These are phyloP conservation scores for Parnassius mnemosyne DNA, from an alignment of 2,888 invertebrate species.

Conservation along the genomic window DNA sequence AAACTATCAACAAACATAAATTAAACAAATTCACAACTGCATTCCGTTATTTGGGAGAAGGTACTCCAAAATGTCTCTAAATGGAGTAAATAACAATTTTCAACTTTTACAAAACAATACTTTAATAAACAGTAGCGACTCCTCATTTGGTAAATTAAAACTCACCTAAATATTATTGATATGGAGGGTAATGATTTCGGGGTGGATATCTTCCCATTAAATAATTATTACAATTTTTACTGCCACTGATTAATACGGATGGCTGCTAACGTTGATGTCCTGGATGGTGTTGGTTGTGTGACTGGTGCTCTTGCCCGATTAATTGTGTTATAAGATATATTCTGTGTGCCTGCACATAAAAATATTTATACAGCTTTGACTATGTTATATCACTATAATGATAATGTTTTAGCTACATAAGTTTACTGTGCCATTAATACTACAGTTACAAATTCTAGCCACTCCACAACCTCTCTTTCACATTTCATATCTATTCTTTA, in stretches of 20 bases:
- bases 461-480: too few species aligned
- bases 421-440: too few species aligned
- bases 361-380: neutral
- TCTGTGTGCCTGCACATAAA: constrained; percentile 13
- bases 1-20: too few species aligned
- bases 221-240: constrained; percentile 11
- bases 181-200: constrained; percentile 5
- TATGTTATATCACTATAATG: too few species aligned
- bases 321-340: constrained; percentile 3
- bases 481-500: too few species aligned
- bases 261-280: constrained; percentile 4
- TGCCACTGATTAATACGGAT: constrained; percentile 2
- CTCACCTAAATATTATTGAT: constrained; percentile 9
- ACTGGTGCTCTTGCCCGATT: neutral
- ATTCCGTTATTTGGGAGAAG: too few species aligned
- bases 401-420: too few species aligned
- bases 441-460: too few species aligned
- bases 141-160: neutral
- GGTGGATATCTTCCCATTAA: constrained; percentile 8
- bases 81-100: neutral
- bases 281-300: constrained; percentile 6
- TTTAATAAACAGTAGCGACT: neutral
- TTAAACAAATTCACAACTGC: neutral
- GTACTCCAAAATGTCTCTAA: too few species aligned
- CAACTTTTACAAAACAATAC: neutral